Evolutionary conservation across 2,888 invertebrate genomes (phyloP).

Genomic region (Drosophila demipolita): DNA sequence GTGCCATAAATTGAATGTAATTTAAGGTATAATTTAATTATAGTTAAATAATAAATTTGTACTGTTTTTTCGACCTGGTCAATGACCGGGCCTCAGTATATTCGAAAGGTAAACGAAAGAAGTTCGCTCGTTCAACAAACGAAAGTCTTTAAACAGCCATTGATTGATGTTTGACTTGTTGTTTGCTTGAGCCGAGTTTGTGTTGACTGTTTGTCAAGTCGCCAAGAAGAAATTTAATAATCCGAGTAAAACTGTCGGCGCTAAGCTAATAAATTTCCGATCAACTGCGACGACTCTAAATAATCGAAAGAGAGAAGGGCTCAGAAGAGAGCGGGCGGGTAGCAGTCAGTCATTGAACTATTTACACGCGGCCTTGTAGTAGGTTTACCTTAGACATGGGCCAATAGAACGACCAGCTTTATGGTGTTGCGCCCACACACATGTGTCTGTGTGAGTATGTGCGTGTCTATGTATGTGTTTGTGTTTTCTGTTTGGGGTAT

Average conservation of each 20-base stretch:
- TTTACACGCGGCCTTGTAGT: constrained; percentile 72
- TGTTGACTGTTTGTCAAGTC: constrained; percentile 21
- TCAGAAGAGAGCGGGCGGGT: constrained; percentile 29
- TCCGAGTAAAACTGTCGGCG: constrained; percentile 29
- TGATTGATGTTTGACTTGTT: constrained; percentile 3
- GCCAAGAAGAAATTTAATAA: constrained; percentile 36
- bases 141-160: constrained; percentile 20
- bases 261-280: constrained; percentile 28
- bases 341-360: constrained; percentile 73
- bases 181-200: constrained; percentile 11
- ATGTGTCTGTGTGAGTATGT: constrained; percentile 15
- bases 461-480: constrained; percentile 22
- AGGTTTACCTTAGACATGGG: constrained; percentile 36
- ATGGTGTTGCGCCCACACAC: constrained; percentile 1
- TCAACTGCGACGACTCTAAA: constrained; percentile 39
- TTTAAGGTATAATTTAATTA: constrained; percentile 31
- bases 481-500: constrained; percentile 32
- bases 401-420: constrained; percentile 30
- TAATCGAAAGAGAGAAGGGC: constrained; percentile 5
- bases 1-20: constrained; percentile 26
- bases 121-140: background rate
- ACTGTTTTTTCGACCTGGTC: background rate
- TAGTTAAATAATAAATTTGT: constrained; percentile 21
- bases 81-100: constrained; percentile 6
- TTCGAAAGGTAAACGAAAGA: background rate